Conservation (phyloP, 2,113 vertebrate species). For the Mustelus asterias region DNA sequence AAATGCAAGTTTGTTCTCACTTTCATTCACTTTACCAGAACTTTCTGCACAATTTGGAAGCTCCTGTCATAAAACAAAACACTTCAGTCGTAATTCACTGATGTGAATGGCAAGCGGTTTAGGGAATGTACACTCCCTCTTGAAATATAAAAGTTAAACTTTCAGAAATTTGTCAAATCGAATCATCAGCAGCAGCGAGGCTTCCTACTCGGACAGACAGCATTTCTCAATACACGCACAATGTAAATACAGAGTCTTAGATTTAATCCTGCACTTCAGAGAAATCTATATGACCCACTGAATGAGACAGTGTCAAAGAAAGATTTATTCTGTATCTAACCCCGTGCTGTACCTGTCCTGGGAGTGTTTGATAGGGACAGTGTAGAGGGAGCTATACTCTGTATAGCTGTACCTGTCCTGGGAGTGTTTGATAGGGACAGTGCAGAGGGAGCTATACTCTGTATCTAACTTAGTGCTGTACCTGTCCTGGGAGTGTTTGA, state of each 20-base stretch:
- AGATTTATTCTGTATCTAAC: background rate
- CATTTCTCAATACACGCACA: background rate
- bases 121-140: background rate
- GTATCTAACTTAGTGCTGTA: too few relatives aligned
- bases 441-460: too few relatives aligned
- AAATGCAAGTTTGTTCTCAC: background rate
- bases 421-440: too few relatives aligned
- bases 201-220: background rate
- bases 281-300: background rate
- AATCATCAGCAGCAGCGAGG: background rate
- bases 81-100: background rate
- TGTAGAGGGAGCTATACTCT: too few relatives aligned
- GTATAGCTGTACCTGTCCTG: too few relatives aligned
- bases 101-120: background rate
- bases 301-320: background rate
- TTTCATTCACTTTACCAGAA: background rate
- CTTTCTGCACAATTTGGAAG: background rate
- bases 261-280: background rate
- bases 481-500: too few relatives aligned
- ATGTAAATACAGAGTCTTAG: background rate
- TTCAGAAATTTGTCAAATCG: background rate
- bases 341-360: background rate
- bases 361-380: background rate
- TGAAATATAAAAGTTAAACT: background rate
- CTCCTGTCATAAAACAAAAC: background rate